Evolutionary conservation across 2,113 vertebrate genomes (phyloP).

Genomic region (Zosterops borbonicus): DNA sequence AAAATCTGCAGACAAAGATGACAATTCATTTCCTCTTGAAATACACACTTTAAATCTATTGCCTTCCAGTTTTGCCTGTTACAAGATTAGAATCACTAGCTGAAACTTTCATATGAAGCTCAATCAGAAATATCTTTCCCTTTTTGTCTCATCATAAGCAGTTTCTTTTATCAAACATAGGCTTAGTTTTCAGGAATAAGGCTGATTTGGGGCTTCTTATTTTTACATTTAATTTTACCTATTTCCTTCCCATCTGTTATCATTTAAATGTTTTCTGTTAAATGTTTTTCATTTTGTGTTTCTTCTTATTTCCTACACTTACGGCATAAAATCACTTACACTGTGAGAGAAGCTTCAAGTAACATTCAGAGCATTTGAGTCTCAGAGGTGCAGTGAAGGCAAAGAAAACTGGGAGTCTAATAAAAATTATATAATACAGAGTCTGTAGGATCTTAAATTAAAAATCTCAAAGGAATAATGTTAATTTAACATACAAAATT

Average conservation of each 20-base stretch:
- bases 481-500: not conserved
- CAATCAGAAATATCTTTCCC: not conserved
- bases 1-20: not conserved
- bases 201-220: not conserved
- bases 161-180: not conserved
- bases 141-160: not conserved
- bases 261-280: not conserved
- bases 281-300: not conserved
- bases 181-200: not conserved
- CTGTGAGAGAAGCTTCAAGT: not conserved
- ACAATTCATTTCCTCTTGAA: not conserved
- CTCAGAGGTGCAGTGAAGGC: not conserved
- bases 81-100: not conserved
- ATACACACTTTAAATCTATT: not conserved
- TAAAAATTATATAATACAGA: not conserved
- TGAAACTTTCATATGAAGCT: not conserved
- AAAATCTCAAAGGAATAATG: constrained; percentile 23
- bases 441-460: constrained; percentile 1
- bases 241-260: not conserved
- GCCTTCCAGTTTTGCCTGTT: not conserved
- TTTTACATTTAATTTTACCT: not conserved
- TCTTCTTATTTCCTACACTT: not conserved
- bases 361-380: not conserved
- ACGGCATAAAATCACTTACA: not conserved
- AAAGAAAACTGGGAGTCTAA: not conserved